phyloP scores from a whole-genome alignment of 2,797 vertebrate genomes.

The Meda fulgida region DNA sequence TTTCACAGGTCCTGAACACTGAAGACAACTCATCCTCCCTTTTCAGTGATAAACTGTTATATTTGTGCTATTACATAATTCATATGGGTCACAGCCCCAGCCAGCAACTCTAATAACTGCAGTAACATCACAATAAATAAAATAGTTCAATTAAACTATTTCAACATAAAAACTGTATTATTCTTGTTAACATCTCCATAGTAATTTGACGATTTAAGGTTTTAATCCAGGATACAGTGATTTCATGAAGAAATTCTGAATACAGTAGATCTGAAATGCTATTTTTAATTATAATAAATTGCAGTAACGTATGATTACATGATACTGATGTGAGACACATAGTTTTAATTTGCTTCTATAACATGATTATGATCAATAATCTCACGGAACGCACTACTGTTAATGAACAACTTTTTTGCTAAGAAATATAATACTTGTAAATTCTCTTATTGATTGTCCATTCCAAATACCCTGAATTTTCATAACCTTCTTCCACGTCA shows the following conservation, averaged over 20 bases:
- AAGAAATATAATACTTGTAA: neutral
- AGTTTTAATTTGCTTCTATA: neutral
- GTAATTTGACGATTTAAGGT: neutral
- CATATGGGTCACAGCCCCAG: neutral
- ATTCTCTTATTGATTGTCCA: neutral
- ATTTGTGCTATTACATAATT: neutral
- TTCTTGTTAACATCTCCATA: neutral
- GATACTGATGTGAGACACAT: neutral
- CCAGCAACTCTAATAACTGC: neutral
- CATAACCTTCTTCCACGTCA: neutral
- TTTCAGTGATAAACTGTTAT: neutral
- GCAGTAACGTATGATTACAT: neutral
- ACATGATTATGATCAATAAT: neutral
- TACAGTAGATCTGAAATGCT: neutral
- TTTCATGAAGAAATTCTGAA: neutral
- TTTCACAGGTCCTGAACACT: neutral
- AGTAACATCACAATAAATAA: neutral
- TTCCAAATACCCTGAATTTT: neutral
- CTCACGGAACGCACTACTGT: neutral
- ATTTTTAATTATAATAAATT: neutral
- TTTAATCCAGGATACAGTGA: neutral
- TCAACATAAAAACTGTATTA: neutral
- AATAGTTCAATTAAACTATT: neutral
- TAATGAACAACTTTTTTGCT: neutral
- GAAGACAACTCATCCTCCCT: too few species aligned